phyloP scores from a whole-genome alignment of 2,888 invertebrate genomes.

The Amphipyra berbera region DNA sequence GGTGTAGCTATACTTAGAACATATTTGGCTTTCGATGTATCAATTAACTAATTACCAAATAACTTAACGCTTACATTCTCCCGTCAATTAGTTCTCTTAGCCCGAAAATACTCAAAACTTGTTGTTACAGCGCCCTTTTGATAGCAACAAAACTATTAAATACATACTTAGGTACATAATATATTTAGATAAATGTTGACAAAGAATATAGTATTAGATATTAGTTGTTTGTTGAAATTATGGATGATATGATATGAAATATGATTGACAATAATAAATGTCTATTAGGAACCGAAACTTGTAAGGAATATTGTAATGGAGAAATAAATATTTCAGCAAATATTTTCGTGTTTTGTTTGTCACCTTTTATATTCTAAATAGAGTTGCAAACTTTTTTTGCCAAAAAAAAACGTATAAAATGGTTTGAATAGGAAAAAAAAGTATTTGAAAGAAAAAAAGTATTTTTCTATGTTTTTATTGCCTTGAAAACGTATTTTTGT shows the following conservation, averaged over 20 bases:
- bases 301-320: conserved; percentile 76
- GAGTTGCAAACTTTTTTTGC: no score
- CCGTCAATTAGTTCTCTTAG: conserved; percentile 31
- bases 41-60: not conserved
- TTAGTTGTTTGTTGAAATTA: conserved; percentile 53
- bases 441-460: no score
- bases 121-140: conserved; percentile 12
- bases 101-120: conserved; percentile 1
- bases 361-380: no score
- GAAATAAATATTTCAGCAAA: conserved; percentile 80
- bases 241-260: conserved; percentile 50
- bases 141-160: conserved; percentile 11
- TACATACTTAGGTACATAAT: no score
- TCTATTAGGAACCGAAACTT: conserved; percentile 72
- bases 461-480: no score
- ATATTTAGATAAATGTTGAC: conserved; percentile 42
- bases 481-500: no score
- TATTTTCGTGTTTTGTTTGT: conserved; percentile 46
- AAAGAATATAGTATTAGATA: conserved; percentile 33
- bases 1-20: no score
- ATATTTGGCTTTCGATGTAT: no score
- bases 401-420: no score
- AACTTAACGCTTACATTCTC: not conserved
- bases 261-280: conserved; percentile 86
- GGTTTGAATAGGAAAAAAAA: no score